phyloP scores from a whole-genome alignment of 2,113 vertebrate species.

The Gopherus evgoodei region DNA sequence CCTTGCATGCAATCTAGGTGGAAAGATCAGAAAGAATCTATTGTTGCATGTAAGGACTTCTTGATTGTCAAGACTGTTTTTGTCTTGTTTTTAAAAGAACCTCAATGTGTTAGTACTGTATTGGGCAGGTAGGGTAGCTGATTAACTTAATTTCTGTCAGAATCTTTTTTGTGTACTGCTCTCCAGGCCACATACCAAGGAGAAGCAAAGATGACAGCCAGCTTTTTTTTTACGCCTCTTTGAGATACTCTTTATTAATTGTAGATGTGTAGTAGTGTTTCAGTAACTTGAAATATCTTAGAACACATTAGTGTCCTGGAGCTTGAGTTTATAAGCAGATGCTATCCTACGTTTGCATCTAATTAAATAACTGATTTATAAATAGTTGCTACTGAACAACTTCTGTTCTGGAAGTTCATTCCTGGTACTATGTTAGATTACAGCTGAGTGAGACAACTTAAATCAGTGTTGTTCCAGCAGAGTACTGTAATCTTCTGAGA shows the following conservation, averaged over 20 bases:
- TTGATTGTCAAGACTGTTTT: neutral
- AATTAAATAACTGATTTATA: neutral
- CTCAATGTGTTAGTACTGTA: neutral
- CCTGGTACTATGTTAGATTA: neutral
- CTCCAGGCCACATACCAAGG: neutral
- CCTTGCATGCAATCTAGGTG: neutral
- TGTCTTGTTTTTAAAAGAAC: neutral
- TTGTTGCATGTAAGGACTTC: neutral
- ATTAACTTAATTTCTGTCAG: neutral
- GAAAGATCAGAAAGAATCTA: neutral
- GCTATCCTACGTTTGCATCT: neutral
- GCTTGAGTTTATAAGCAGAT: neutral
- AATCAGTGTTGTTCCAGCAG: neutral
- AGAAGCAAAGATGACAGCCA: neutral
- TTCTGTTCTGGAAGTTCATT: neutral
- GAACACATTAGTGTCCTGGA: neutral
- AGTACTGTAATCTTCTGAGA: neutral
- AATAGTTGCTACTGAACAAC: neutral
- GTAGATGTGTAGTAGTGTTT: neutral
- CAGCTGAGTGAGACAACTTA: neutral
- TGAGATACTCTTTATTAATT: neutral
- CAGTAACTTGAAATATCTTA: neutral
- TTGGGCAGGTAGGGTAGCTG: neutral
- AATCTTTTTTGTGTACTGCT: neutral
- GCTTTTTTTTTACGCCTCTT: neutral